Conservation (phyloP, 2,888 invertebrate species). For the Erebia ligea region DNA sequence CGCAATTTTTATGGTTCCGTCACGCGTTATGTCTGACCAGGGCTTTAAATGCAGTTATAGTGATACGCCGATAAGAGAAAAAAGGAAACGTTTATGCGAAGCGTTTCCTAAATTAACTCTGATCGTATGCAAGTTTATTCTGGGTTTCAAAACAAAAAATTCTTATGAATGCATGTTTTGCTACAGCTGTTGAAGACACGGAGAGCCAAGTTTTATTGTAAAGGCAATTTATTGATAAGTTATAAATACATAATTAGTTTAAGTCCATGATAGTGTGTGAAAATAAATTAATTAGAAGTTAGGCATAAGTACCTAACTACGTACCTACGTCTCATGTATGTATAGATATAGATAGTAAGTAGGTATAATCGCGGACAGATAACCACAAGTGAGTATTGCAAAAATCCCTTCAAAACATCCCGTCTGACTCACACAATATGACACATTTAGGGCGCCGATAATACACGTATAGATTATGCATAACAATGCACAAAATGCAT, state of each 20-base stretch:
- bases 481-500: neutral
- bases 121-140: slow-evolving; percentile 17
- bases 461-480: slow-evolving; percentile 40
- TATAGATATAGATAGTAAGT: no score
- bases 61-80: slow-evolving; percentile 24
- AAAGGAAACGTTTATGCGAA: slow-evolving; percentile 29
- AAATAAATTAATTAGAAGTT: no score
- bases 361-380: slow-evolving; percentile 1
- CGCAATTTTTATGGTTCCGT: neutral
- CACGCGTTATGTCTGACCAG: neutral
- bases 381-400: slow-evolving; percentile 35
- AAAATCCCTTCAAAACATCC: slow-evolving; percentile 54
- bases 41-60: slow-evolving; percentile 21
- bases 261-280: no score
- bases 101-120: slow-evolving; percentile 17
- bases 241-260: neutral
- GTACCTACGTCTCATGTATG: no score
- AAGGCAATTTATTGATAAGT: neutral
- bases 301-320: no score
- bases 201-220: no score
- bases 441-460: slow-evolving; percentile 72
- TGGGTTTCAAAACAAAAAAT: slow-evolving; percentile 16
- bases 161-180: neutral
- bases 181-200: neutral
- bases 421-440: slow-evolving; percentile 62